Conservation (phyloP, 2,113 vertebrate species). For the Oryctolagus cuniculus region mOryCun1.1 NC_091451.1:42174001-42174500, state of each 20-base stretch:
- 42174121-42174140: no score
- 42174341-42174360: background rate
- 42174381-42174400: background rate
- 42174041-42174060: no score
- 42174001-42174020: no score
- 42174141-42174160: no score
- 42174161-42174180: no score
- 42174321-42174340: background rate
- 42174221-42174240: background rate
- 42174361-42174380: background rate
- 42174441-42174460: background rate
- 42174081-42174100: no score
- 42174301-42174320: background rate
- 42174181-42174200: no score
- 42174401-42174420: background rate
- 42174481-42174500: background rate
- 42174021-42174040: no score
- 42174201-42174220: background rate
- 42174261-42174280: fast-evolving
- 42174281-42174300: no score
- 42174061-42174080: no score
- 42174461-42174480: background rate
- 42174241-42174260: background rate
- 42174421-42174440: background rate
- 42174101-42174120: no score